Evolutionary conservation across 2,797 vertebrate genomes (phyloP).

Genomic region (Rhinella marina): DNA sequence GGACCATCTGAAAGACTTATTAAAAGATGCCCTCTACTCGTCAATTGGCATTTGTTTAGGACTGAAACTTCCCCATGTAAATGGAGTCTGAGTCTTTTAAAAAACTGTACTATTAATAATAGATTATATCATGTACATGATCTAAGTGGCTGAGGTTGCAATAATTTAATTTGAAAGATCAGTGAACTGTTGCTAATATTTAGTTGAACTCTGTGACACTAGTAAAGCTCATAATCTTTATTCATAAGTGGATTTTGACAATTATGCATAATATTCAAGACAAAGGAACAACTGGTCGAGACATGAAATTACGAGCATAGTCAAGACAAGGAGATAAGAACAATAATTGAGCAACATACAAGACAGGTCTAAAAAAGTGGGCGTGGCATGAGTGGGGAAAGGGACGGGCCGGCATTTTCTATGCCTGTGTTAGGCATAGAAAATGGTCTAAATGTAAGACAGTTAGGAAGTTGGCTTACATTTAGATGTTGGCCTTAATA

Average conservation of each 20-base stretch:
- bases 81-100: not conserved
- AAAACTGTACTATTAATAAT: not conserved
- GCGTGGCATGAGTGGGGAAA: too few relatives aligned
- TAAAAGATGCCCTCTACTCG: too few relatives aligned
- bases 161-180: slow-evolving; percentile 5
- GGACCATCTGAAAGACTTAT: too few relatives aligned
- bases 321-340: not conserved
- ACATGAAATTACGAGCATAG: not conserved
- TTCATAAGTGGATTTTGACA: not conserved
- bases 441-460: too few relatives aligned
- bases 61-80: too few relatives aligned
- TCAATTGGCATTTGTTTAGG: too few relatives aligned
- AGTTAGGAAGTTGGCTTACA: too few relatives aligned
- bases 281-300: not conserved
- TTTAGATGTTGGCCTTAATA: too few relatives aligned
- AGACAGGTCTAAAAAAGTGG: too few relatives aligned
- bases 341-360: too few relatives aligned
- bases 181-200: not conserved
- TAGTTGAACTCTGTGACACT: not conserved
- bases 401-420: too few relatives aligned
- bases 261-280: not conserved
- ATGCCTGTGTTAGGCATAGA: too few relatives aligned
- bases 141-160: not conserved
- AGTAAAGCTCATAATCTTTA: not conserved
- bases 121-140: not conserved